Evolutionary conservation across 2,888 invertebrate species (phyloP), one percentile per base, ranked within the genome.

Genomic region (Epiblema foenella): DNA sequence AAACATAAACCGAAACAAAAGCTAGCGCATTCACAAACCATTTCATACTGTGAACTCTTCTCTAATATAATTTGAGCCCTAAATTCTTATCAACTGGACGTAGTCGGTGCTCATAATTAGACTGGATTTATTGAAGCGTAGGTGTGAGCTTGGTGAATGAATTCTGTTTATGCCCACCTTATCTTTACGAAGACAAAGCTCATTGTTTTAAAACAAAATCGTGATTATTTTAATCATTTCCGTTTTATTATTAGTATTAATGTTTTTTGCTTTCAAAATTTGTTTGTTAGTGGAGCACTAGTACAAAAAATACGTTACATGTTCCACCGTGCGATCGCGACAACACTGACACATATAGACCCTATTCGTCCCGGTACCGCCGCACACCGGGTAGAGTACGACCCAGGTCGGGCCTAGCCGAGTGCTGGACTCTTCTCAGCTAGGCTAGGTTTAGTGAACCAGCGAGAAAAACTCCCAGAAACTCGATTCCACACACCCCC

Each of bases 1-100:
- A 69, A 69, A 10, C 42, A 33, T 69, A 64, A 69, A 69, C 49
- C 51, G 64, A 24, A 58, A 64, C 69, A 69, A 69, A 69, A 58
- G 37, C 57, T 42, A 11, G 42, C 15, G 1, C 4, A 46, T 46
- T 46, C 46, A 42, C 42, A n/a, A 8, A 46, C 12, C 46, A n/a
- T n/a, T 46, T 46, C 8, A 0, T n/a, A 46, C 8, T 46, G n/a
- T 5, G 42, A n/a, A 46, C 15, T 46, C 15, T 5, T 46, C 12
- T n/a, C 7, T 46, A 8, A 46, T n/a, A 46, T 46, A 46, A 46
- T 5, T 46, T 46, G n/a, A 46, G 46, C n/a, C 46, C 1, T 7
- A 15, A 0, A 46, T 46, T n/a, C 46, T 5, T 46, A 46, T 8
- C n/a, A 46, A 7, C 2, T n/a, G n/a, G 12, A 3, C 46, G n/a